Evolutionary conservation across 2,113 vertebrate species (phyloP), one percentile per base, ranked within the genome.

Genomic region (Poecilia latipinna): DNA sequence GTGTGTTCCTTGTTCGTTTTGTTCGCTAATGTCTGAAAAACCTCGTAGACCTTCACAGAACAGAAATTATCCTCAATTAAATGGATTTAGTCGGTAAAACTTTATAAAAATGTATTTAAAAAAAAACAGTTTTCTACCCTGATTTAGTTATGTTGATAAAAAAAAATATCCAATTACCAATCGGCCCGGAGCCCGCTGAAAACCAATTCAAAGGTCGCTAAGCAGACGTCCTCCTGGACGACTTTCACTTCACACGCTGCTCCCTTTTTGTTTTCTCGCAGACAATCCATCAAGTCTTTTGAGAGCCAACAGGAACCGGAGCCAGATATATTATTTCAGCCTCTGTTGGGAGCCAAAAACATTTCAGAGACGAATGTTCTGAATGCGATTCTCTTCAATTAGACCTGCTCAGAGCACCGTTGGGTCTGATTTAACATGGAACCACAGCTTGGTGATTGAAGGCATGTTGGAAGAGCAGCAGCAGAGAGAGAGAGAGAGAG

Each of bases 391-490:
- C 75, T 32, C 75, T 73, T 78, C 31, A 78, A 51, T 78, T 68
- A 57, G 29, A 48, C 62, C 78, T 65, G 61, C 75, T 83, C 32
- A 71, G 64, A 79, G 57, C 64, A 66, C 61, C 29, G 31, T 48
- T 75, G 70, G 78, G 68, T 85, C 82, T 78, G 60, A 89, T 73
- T 84, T 86, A 42, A 76, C 78, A 44, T 75, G 67, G 78, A 83
- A 78, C 79, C 82, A 68, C 77, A 79, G 0, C 80, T 65, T 65
- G 77, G 73, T 66, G 68, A 82, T 74, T 82, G 64, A 76, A 82
- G 68, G 48, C 74, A 7, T 75, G 51, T 31, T 81, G 74, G 74
- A 67, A 57, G 61, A 80, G 75, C 8, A 64, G 64, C 74, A 42
- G 71, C 66, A 72, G 48, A 17, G 12, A 17, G 8, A 42, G 44